phyloP scores from a whole-genome alignment of 2,113 vertebrate genomes.

The Papio anubis region DNA sequence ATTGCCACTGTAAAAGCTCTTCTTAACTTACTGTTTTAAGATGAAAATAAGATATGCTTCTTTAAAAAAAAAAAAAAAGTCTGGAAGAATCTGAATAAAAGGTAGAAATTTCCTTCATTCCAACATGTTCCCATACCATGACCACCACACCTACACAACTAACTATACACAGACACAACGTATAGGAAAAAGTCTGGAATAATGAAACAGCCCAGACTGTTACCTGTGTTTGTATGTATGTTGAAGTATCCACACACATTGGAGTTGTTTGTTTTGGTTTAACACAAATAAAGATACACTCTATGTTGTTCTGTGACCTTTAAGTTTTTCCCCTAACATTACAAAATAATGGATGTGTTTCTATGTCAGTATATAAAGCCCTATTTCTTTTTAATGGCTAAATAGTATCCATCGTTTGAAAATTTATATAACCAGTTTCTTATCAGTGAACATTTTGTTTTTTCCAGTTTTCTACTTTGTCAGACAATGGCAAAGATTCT shows the following conservation, averaged over 20 bases:
- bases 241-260: background rate
- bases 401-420: background rate
- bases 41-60: background rate
- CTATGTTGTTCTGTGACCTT: background rate
- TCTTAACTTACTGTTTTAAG: background rate
- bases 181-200: background rate
- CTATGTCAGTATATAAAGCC: background rate
- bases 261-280: background rate
- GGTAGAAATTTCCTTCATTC: background rate
- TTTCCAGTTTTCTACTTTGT: background rate
- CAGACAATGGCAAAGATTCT: background rate
- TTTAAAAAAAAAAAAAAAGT: background rate
- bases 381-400: background rate
- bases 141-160: no score
- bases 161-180: background rate
- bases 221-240: background rate
- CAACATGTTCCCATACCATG: background rate
- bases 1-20: background rate
- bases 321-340: background rate
- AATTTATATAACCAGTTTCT: background rate
- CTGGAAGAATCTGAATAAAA: background rate
- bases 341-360: background rate
- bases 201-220: background rate
- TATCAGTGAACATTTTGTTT: background rate
- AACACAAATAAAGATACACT: background rate